Percentiles rank a stretch among this genome's conserved stretches.
phyloP scores from a whole-genome alignment of 2,888 invertebrate genomes.

The Catocala nupta region DNA sequence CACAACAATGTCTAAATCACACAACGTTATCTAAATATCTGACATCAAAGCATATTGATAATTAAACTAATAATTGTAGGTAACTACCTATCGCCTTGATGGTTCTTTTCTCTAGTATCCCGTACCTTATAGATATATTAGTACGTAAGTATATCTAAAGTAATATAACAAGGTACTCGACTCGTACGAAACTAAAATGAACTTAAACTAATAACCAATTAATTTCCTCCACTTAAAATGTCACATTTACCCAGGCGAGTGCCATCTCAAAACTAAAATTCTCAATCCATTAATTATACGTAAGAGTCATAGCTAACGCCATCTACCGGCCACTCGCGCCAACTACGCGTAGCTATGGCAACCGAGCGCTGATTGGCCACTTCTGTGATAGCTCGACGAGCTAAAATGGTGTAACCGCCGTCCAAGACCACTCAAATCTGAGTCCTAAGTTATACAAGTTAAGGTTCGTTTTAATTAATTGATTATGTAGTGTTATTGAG shows the following conservation, averaged over 20 bases:
- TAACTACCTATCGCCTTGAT: too few relatives aligned
- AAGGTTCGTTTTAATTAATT: conserved; percentile 64
- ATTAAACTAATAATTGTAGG: too few relatives aligned
- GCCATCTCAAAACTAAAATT: conserved; percentile 34
- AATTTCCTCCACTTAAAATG: conserved; percentile 11
- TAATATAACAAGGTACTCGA: too few relatives aligned
- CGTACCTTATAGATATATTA: neutral
- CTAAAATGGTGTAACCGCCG: conserved; percentile 64
- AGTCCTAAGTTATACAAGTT: conserved; percentile 55
- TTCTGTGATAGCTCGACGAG: conserved; percentile 56
- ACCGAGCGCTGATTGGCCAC: conserved; percentile 84
- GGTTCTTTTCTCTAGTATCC: too few relatives aligned
- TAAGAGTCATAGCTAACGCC: conserved; percentile 61
- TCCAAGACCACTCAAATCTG: conserved; percentile 60
- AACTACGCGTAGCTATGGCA: conserved; percentile 75
- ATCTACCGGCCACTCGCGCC: conserved; percentile 67
- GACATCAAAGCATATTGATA: too few relatives aligned
- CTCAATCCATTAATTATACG: conserved; percentile 47
- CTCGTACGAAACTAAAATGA: neutral
- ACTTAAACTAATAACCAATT: conserved; percentile 25
- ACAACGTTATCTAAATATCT: too few relatives aligned
- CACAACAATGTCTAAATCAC: too few relatives aligned
- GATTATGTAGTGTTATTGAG: conserved; percentile 45
- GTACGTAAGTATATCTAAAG: too few relatives aligned
- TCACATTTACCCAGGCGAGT: conserved; percentile 10